Evolutionary conservation across 2,888 invertebrate genomes (phyloP), one percentile per base, ranked within the genome.

Genomic region (Oscheius sp.): DNA sequence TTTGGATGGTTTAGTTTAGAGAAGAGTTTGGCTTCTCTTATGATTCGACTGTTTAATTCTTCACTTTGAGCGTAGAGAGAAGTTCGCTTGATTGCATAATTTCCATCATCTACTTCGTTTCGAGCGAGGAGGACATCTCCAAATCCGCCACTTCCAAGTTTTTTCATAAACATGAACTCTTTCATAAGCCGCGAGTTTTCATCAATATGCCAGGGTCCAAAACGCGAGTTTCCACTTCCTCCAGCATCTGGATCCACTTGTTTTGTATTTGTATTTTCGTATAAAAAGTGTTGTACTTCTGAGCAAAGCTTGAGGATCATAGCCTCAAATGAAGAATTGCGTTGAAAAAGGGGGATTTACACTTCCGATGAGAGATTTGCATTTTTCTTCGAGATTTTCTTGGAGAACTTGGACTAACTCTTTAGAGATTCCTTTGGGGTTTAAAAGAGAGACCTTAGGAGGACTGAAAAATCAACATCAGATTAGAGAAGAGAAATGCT

Each of bases 1-100:
- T 97, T 96, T 87, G 97, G 96, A 88, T 98, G 97, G 88, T 96
- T 96, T 25, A 98, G 89, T 65, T 94, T 90, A 0, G 96, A 96
- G 0, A 98, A 89, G 4, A 97, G 88, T 88, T 95, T 95, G 0
- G 97, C 97, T 89, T 98, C 97, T 20, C 95, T 90, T 0, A 93
- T 93, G 80, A 97, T 95, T 88, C 95, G 96, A 86, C 91, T 92
- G 86, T 93, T 94, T 20, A 95, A 87, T 71, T 91, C 91, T 37
- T 92, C 92, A 86, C 50, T 73, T 31, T 27, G 39, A n/a, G 63
- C 20, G 6, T 71, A 46, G 20, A 77, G 34, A 3, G 78, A 72
- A 55, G 75, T 74, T 3, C 72, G 65, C 52, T 98, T 98, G 52
- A 98, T 92, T 1, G 98, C 98, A 89, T 98, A 98, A 78, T 92